Evolutionary conservation across 2,888 invertebrate species (phyloP).

Genomic region (Cantharis nigra): DNA sequence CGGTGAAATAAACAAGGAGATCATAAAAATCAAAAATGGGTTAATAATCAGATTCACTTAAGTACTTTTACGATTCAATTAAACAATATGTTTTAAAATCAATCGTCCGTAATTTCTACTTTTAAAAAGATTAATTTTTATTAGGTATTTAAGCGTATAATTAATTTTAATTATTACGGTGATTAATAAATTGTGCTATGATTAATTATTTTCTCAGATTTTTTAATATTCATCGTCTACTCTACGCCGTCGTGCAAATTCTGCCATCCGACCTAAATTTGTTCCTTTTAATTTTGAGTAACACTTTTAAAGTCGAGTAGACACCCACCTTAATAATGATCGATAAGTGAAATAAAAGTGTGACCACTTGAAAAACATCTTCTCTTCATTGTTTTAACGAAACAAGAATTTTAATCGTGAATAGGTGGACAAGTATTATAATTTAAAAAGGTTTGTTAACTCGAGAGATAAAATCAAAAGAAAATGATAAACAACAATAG

Average conservation of each 20-base stretch:
- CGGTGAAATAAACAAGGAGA: constrained; percentile 6
- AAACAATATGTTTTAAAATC: not conserved
- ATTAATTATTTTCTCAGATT: not conserved
- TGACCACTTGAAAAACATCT: not conserved
- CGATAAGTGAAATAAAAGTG: not conserved
- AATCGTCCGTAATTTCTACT: constrained; percentile 6
- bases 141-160: not conserved
- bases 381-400: not conserved
- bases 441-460: not conserved
- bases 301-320: not conserved
- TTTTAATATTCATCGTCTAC: too few species aligned
- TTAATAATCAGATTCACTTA: constrained; percentile 21
- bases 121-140: not conserved
- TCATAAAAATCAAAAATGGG: constrained; percentile 7
- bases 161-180: not conserved
- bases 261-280: not conserved
- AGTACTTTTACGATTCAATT: constrained; percentile 6
- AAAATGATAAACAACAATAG: not conserved
- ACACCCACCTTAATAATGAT: not conserved
- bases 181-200: not conserved
- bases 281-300: not conserved
- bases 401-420: not conserved
- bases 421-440: not conserved
- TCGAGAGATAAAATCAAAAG: not conserved
- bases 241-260: not conserved